Conservation (phyloP, 64 coral and sea anemone species). For the Pocillopora damicornis region DNA sequence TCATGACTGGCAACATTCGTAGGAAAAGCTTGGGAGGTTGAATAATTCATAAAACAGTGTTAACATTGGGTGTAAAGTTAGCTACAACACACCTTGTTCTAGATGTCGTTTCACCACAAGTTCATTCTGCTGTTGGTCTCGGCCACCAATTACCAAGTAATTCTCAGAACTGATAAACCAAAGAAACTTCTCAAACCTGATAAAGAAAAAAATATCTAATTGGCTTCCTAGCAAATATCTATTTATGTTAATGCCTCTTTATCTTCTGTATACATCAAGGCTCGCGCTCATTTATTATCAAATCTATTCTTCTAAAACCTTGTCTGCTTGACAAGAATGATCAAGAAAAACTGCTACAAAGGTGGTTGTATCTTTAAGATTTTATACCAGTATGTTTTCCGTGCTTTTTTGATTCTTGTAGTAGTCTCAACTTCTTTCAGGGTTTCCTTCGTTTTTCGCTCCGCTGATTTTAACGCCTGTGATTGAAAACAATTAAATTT, state of each 20-base stretch:
- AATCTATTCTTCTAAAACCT: too few relatives aligned
- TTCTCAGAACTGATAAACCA: constrained; percentile 98
- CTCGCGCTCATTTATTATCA: too few relatives aligned
- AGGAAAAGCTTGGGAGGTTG: too few relatives aligned
- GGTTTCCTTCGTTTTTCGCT: constrained; percentile 90
- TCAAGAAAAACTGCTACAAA: too few relatives aligned
- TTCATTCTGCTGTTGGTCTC: constrained; percentile 98
- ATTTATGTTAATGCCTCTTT: too few relatives aligned
- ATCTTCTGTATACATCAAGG: too few relatives aligned
- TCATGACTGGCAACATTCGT: too few relatives aligned
- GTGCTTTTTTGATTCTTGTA: constrained; percentile 93
- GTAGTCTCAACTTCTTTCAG: constrained; percentile 96
- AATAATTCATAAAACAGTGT: too few relatives aligned
- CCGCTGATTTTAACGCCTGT: constrained; percentile 92
- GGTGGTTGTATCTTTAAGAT: too few relatives aligned
- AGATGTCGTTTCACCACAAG: constrained; percentile 90
- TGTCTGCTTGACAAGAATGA: too few relatives aligned
- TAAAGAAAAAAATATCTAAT: not conserved
- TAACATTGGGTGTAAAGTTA: not conserved
- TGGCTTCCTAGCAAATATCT: not conserved
- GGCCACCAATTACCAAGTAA: constrained; percentile 90
- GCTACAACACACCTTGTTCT: constrained; percentile 48
- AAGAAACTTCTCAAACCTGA: constrained; percentile 95
- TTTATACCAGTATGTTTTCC: constrained; percentile 88
- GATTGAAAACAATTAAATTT: not conserved